A percentile compares a stretch with the other conserved stretches of the same genome.
These are phyloP conservation scores for Athene noctua DNA, from an alignment of 2,113 vertebrate genomes.

Conservation along the genomic window DNA sequence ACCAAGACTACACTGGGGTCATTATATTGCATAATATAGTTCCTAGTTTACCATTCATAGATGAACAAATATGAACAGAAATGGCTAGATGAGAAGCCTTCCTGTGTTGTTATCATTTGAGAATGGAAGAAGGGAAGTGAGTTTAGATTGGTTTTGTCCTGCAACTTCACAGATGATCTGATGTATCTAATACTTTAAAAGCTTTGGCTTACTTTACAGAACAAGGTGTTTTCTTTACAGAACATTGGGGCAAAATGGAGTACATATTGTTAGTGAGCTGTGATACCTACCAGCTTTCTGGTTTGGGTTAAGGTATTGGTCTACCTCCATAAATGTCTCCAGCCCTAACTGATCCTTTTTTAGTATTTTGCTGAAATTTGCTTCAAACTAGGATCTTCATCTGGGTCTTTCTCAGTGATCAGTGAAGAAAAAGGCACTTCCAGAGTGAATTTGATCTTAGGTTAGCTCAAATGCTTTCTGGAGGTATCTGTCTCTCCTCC, in stretches of 20 bases:
- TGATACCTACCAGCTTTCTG: background rate
- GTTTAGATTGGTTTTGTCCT: background rate
- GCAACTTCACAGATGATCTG: background rate
- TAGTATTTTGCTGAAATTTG: constrained; percentile 7
- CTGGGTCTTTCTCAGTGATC: background rate
- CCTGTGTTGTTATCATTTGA: background rate
- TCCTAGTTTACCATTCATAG: background rate
- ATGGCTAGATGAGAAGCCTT: background rate
- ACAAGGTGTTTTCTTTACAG: background rate
- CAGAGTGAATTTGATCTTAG: background rate
- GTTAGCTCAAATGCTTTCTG: background rate
- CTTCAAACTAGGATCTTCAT: background rate
- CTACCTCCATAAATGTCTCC: background rate
- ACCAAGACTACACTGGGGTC: background rate
- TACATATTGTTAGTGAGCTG: background rate
- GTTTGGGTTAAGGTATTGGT: background rate
- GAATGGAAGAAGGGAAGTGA: background rate
- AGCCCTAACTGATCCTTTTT: background rate
- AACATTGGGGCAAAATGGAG: background rate
- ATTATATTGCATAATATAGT: background rate
- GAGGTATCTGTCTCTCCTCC: background rate
- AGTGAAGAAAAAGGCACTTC: constrained; percentile 2
- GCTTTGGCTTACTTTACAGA: background rate
- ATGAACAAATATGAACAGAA: background rate
- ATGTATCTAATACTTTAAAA: background rate